phyloP scores from a whole-genome alignment of 2,888 invertebrate species.

The Trileptium ribeirensis region DNA sequence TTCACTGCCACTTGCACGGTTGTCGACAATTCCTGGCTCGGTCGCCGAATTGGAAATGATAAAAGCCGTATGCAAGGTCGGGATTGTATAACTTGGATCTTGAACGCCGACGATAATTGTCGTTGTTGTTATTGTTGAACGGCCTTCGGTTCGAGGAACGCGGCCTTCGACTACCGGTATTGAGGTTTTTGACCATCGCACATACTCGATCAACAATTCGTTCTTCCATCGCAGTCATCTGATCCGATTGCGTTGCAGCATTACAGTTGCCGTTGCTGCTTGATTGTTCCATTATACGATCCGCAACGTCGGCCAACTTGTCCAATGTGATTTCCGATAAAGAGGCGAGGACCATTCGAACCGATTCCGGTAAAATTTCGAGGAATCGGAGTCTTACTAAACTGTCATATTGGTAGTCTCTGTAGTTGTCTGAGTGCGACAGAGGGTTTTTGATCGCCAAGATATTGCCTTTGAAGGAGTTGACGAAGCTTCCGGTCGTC shows the following conservation, averaged over 20 bases:
- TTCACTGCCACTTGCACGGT: background rate
- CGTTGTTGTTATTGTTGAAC: background rate
- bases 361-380: background rate
- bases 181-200: background rate
- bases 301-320: background rate
- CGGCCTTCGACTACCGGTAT: background rate
- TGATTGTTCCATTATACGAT: background rate
- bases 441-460: background rate
- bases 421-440: background rate
- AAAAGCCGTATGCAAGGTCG: background rate
- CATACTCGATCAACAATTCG: background rate
- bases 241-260: background rate
- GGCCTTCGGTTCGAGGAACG: background rate
- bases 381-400: background rate
- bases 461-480: background rate
- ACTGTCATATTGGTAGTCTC: background rate
- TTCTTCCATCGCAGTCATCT: background rate
- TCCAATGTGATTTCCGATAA: background rate
- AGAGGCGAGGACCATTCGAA: background rate
- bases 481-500: background rate
- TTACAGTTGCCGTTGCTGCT: background rate
- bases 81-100: background rate
- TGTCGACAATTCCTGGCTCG: background rate
- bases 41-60: slow-evolving; percentile 9
- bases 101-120: background rate